Percentiles rank a stretch among this genome's conserved stretches.
Evolutionary conservation across 2,113 vertebrate species (phyloP).

Genomic region (Pedionomus torquatus): DNA sequence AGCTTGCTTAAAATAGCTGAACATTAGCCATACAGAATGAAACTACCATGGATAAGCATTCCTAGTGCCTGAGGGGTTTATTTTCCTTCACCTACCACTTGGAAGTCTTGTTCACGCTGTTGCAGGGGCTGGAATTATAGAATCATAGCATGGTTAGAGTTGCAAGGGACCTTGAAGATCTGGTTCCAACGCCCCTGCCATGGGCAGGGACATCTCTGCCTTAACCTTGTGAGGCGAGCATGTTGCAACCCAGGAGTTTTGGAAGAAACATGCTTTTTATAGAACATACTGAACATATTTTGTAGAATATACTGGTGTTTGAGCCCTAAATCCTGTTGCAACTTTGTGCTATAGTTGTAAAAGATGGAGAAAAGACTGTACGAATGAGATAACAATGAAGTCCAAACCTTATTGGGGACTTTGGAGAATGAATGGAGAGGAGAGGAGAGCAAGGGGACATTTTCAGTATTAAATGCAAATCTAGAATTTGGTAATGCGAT

Average conservation of each 20-base stretch:
- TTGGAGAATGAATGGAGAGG: neutral
- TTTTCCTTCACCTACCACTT: neutral
- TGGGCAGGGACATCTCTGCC: neutral
- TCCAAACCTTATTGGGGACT: neutral
- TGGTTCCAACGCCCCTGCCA: too few species aligned
- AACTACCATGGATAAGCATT: neutral
- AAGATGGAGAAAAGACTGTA: neutral
- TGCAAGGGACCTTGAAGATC: too few species aligned
- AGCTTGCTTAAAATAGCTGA: neutral
- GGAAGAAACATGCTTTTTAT: neutral
- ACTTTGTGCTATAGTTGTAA: neutral
- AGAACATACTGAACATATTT: neutral
- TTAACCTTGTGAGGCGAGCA: neutral
- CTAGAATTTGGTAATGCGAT: neutral
- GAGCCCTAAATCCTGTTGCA: neutral
- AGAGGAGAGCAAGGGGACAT: accelerated
- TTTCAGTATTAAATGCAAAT: neutral
- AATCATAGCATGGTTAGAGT: too few species aligned
- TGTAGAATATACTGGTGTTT: neutral
- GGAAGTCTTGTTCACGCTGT: neutral
- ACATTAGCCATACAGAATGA: neutral
- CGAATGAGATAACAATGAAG: neutral
- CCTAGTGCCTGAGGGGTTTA: neutral
- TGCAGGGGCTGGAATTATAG: neutral
- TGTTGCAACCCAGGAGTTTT: neutral